Percentiles rank a stretch among this genome's conserved stretches.
Conservation (phyloP, 2,888 invertebrate genomes). For the Hoplodrina ambigua region DNA sequence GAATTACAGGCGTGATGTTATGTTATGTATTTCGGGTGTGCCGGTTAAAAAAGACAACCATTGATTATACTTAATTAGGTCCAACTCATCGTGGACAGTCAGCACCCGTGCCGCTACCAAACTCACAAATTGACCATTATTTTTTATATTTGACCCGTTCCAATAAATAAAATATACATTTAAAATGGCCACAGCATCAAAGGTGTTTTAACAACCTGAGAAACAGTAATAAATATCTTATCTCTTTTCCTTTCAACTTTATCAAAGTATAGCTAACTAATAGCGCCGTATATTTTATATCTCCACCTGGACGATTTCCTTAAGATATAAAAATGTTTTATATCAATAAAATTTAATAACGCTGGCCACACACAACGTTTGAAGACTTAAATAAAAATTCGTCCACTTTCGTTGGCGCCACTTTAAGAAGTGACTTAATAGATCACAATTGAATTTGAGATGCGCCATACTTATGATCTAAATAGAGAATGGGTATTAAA, state of each 20-base stretch:
- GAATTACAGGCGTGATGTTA: no score
- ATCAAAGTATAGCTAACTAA: slow-evolving; percentile 23
- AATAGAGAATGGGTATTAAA: not conserved
- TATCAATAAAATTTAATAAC: slow-evolving; percentile 65
- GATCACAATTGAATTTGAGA: slow-evolving; percentile 55
- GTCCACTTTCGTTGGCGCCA: slow-evolving; percentile 44
- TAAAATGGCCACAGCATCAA: not conserved
- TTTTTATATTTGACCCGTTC: no score
- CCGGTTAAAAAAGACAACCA: no score
- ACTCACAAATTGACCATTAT: no score
- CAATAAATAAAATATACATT: not conserved
- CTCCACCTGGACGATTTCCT: slow-evolving; percentile 37
- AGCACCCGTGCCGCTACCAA: no score
- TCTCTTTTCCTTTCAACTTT: slow-evolving; percentile 23
- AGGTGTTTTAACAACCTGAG: slow-evolving; percentile 13
- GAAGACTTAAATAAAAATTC: slow-evolving; percentile 43
- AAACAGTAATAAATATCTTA: slow-evolving; percentile 30
- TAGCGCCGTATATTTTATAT: slow-evolving; percentile 31
- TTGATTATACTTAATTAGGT: no score
- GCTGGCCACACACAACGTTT: slow-evolving; percentile 57
- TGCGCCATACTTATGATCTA: slow-evolving; percentile 28
- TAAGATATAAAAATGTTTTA: slow-evolving; percentile 62
- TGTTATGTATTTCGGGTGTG: no score
- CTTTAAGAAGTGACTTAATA: slow-evolving; percentile 47
- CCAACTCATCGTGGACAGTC: no score